Evolutionary conservation across 2,113 vertebrate species (phyloP).

Genomic region (Gnathonemus echidnorhynchus): DNA sequence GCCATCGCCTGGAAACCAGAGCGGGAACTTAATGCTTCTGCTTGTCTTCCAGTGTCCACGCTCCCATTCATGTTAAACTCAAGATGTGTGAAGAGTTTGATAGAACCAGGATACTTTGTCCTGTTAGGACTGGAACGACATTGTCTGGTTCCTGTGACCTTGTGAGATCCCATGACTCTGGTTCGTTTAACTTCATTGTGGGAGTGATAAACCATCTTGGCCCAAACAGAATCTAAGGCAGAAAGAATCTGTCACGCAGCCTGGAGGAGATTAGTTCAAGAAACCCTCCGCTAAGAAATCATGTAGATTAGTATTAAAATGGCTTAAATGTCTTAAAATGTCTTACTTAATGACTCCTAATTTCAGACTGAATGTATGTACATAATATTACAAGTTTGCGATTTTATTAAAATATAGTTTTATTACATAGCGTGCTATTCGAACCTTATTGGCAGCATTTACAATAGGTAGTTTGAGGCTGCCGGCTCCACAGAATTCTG

Average conservation of each 20-base stretch:
- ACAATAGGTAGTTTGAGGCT: neutral
- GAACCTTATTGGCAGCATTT: neutral
- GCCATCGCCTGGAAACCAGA: neutral
- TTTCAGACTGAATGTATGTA: neutral
- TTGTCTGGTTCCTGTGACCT: neutral
- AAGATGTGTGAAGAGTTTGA: neutral
- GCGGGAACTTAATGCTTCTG: neutral
- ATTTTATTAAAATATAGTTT: neutral
- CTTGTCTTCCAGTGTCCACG: neutral
- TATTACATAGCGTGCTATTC: neutral
- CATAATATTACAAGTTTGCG: neutral
- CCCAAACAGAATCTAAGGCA: neutral
- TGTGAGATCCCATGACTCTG: neutral
- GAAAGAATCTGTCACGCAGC: neutral
- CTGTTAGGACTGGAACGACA: neutral
- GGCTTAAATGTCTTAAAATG: neutral
- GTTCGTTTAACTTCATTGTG: neutral
- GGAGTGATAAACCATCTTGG: neutral
- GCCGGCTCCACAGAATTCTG: neutral
- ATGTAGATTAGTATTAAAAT: neutral
- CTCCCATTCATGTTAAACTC: neutral
- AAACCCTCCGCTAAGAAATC: neutral
- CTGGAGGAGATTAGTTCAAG: neutral
- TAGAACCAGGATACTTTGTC: neutral
- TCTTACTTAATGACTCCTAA: neutral